These are phyloP conservation scores for Petromus typicus DNA, from an alignment of 2,113 vertebrate genomes.

Conservation along the genomic window DNA sequence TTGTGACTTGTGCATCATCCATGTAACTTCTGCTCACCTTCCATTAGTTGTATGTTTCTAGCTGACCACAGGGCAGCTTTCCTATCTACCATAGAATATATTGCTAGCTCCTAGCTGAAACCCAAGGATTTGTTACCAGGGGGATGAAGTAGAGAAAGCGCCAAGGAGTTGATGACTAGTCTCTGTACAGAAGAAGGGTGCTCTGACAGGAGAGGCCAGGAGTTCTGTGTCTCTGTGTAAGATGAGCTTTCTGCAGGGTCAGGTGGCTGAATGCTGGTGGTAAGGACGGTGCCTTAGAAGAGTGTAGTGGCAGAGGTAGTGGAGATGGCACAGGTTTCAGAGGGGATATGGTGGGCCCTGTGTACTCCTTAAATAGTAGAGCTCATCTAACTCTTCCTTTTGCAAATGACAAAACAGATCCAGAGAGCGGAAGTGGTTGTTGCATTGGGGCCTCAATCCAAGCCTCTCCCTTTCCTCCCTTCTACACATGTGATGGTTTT, in stretches of 20 bases:
- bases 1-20: neutral
- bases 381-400: neutral
- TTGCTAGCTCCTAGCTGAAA: neutral
- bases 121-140: neutral
- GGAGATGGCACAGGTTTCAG: accelerated
- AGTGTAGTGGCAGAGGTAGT: neutral
- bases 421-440: neutral
- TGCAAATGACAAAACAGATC: neutral
- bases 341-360: neutral
- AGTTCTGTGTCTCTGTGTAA: accelerated
- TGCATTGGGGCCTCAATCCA: neutral
- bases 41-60: neutral
- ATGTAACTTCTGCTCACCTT: neutral
- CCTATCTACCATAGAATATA: neutral
- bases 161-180: neutral
- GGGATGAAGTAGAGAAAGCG: neutral
- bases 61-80: neutral
- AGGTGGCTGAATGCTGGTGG: neutral
- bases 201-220: accelerated
- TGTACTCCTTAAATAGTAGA: neutral
- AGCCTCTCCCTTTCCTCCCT: accelerated
- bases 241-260: neutral
- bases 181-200: neutral
- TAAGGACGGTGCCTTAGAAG: neutral
- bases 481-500: accelerated